Percentiles rank a stretch among this genome's conserved stretches.
Conservation (phyloP, 2,797 vertebrate genomes). For the Acanthopagrus latus region DNA sequence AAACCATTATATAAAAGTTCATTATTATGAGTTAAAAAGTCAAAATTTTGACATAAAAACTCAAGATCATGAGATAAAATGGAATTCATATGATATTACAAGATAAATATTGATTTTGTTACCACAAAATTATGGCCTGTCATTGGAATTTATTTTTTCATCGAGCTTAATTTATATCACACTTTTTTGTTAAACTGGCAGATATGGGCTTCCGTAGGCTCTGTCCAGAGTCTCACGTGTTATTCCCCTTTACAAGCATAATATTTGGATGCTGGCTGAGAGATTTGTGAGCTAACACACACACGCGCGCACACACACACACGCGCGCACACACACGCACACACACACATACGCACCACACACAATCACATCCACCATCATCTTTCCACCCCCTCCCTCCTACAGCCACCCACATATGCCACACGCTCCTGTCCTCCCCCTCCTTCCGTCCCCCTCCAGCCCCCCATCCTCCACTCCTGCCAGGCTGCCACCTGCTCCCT, state of each 20-base stretch:
- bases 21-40: too few relatives aligned
- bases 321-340: too few relatives aligned
- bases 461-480: conserved; percentile 79
- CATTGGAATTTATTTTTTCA: too few relatives aligned
- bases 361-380: conserved; percentile 36
- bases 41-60: too few relatives aligned
- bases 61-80: too few relatives aligned
- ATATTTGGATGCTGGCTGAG: conserved; percentile 76
- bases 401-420: conserved; percentile 82
- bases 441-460: conserved; percentile 31
- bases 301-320: background rate
- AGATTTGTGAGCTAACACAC: conserved; percentile 51
- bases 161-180: too few relatives aligned
- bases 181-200: too few relatives aligned
- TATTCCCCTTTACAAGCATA: conserved; percentile 67
- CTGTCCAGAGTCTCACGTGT: conserved; percentile 61
- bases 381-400: conserved; percentile 51
- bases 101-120: too few relatives aligned
- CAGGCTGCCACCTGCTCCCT: conserved; percentile 89
- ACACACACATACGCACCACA: conserved; percentile 34
- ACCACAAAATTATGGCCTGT: too few relatives aligned
- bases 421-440: conserved; percentile 70
- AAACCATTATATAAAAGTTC: too few relatives aligned
- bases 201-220: conserved; percentile 37
- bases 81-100: too few relatives aligned